These are phyloP conservation scores for Dysmachus trigonus DNA, from an alignment of 2,888 invertebrate genomes.

Conservation along the genomic window DNA sequence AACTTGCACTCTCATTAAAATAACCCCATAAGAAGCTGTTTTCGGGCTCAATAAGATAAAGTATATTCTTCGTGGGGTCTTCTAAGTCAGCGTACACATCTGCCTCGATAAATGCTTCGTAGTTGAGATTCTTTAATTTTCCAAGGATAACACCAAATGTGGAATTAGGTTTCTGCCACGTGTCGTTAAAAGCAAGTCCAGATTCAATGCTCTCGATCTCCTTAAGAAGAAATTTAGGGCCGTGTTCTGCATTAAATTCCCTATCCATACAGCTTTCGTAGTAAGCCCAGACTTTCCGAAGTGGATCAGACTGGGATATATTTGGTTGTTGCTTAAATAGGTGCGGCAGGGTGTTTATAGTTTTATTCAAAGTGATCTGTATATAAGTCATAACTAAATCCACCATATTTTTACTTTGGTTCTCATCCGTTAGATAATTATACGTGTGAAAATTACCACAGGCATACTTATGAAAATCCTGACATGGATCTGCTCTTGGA, in stretches of 20 bases:
- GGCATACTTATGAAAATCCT: neutral
- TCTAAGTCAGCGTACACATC: neutral
- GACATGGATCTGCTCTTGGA: neutral
- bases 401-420: neutral
- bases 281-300: neutral
- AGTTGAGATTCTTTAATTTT: neutral
- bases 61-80: neutral
- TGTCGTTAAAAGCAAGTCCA: neutral
- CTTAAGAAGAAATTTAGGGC: neutral
- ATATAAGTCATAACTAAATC: neutral
- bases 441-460: neutral
- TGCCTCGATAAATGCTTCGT: neutral
- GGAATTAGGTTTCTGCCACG: neutral
- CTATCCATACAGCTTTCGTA: neutral
- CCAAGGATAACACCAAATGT: neutral
- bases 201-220: neutral
- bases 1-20: neutral
- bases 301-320: neutral
- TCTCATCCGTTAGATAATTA: neutral
- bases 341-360: neutral
- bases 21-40: neutral
- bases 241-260: neutral
- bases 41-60: neutral
- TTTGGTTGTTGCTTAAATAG: neutral
- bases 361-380: neutral